These are phyloP conservation scores for Parauchenoglanis ngamensis DNA, from an alignment of 2,797 vertebrate genomes.

Conservation along the genomic window DNA sequence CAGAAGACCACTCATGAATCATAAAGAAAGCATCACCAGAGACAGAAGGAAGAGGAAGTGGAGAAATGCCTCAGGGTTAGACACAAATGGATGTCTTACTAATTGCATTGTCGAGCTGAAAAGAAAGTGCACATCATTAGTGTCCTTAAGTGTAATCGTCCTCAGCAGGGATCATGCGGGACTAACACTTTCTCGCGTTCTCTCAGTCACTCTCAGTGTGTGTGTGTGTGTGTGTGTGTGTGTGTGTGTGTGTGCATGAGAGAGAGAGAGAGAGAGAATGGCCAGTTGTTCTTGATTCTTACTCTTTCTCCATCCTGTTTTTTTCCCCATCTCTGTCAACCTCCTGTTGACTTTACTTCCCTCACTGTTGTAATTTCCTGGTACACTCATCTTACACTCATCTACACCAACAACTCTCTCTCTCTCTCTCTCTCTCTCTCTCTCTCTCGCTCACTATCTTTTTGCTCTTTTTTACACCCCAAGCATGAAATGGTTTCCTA, in stretches of 20 bases:
- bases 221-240: too few relatives aligned
- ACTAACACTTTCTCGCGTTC: conserved; percentile 35
- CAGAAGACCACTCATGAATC: conserved; percentile 13
- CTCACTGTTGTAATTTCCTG: conserved; percentile 26
- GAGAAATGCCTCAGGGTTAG: conserved; percentile 72
- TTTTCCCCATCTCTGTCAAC: neutral
- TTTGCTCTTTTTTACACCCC: conserved; percentile 36
- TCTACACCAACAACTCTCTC: neutral
- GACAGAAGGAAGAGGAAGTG: conserved; percentile 57
- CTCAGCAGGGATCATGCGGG: conserved; percentile 72
- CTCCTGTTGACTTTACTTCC: conserved; percentile 18
- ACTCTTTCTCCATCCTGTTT: neutral
- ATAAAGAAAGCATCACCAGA: conserved; percentile 22
- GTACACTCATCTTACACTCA: conserved; percentile 1
- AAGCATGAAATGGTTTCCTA: conserved; percentile 43
- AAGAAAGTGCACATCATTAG: conserved; percentile 77
- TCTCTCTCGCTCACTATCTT: too few relatives aligned
- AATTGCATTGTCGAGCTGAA: conserved; percentile 78
- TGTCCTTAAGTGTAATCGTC: conserved; percentile 81
- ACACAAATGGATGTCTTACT: conserved; percentile 77
- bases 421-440: conserved; percentile 7
- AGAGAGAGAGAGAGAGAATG: neutral
- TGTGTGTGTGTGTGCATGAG: neutral
- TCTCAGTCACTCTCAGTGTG: neutral
- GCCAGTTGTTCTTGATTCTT: neutral